Percentiles rank a stretch among this genome's conserved stretches.
Conservation (phyloP, 1,140 invertebrate species). For the Sycophila sp. region DNA sequence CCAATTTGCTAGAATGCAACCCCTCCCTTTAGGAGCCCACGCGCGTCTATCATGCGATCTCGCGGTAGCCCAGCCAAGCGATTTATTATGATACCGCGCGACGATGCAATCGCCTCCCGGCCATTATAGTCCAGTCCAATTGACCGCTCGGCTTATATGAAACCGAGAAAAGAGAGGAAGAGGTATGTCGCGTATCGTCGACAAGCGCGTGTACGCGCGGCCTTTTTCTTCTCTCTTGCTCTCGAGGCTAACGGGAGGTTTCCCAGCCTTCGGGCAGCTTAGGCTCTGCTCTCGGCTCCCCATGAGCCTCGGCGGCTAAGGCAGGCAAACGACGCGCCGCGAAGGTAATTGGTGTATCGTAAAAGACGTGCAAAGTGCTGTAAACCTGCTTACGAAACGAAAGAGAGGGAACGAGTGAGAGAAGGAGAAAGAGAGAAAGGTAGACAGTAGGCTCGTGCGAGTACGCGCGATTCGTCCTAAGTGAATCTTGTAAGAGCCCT, state of each 20-base stretch:
- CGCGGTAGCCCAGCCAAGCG: slow-evolving; percentile 17
- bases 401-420: not conserved
- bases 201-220: not conserved
- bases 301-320: not conserved
- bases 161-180: slow-evolving; percentile 23
- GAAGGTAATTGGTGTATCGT: slow-evolving; percentile 36
- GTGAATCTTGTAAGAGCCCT: slow-evolving; percentile 28
- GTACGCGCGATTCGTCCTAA: slow-evolving; percentile 20
- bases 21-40: not conserved
- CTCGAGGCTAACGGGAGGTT: slow-evolving; percentile 17
- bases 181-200: not conserved
- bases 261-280: slow-evolving; percentile 28
- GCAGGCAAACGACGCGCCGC: not conserved
- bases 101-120: slow-evolving; percentile 37
- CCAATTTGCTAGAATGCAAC: slow-evolving; percentile 25
- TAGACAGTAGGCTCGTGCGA: not conserved
- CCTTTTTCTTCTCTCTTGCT: not conserved
- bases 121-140: slow-evolving; percentile 27
- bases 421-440: not conserved
- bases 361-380: slow-evolving; percentile 39
- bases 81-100: slow-evolving; percentile 35
- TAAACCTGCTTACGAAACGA: slow-evolving; percentile 34
- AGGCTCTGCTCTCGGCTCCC: too few relatives aligned
- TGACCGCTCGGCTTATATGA: slow-evolving; percentile 3
- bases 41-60: slow-evolving; percentile 25